Conservation (phyloP, 2,797 vertebrate genomes). For the Pseudotriccus pelzelni region DNA sequence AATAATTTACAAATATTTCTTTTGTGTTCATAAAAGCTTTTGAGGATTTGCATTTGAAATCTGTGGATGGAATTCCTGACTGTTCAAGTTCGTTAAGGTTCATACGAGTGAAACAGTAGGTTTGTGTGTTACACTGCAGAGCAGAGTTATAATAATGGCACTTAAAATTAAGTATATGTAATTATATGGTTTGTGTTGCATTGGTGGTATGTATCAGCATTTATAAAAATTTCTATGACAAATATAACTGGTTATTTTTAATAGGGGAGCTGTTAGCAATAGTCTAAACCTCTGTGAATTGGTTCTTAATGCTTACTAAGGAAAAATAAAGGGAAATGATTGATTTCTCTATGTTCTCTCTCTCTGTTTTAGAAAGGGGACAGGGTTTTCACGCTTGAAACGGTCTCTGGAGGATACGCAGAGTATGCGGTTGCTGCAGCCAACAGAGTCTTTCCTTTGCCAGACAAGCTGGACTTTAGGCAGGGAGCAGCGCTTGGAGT, state of each 20-base stretch:
- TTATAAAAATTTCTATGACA: neutral
- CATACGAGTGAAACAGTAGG: neutral
- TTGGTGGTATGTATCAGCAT: neutral
- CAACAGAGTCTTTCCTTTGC: conserved; percentile 80
- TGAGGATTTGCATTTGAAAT: neutral
- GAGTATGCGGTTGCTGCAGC: conserved; percentile 84
- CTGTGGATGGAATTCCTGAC: neutral
- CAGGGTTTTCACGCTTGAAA: conserved; percentile 85
- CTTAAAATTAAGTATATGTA: neutral
- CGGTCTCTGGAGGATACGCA: conserved; percentile 87
- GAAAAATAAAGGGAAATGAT: neutral
- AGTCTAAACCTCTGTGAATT: neutral
- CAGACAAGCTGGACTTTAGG: conserved; percentile 78
- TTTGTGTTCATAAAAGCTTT: neutral
- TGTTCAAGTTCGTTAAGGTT: neutral
- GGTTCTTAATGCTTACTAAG: neutral
- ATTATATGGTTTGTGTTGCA: neutral
- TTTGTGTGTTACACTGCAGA: neutral
- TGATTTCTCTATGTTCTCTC: neutral
- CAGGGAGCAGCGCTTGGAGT: conserved; percentile 89
- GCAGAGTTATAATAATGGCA: neutral
- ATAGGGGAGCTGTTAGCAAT: neutral
- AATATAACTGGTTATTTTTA: neutral
- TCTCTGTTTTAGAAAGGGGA: conserved; percentile 83
- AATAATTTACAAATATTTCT: neutral